phyloP scores from a whole-genome alignment of 1,140 invertebrate genomes.

The Temnothorax longispinosus region DNA sequence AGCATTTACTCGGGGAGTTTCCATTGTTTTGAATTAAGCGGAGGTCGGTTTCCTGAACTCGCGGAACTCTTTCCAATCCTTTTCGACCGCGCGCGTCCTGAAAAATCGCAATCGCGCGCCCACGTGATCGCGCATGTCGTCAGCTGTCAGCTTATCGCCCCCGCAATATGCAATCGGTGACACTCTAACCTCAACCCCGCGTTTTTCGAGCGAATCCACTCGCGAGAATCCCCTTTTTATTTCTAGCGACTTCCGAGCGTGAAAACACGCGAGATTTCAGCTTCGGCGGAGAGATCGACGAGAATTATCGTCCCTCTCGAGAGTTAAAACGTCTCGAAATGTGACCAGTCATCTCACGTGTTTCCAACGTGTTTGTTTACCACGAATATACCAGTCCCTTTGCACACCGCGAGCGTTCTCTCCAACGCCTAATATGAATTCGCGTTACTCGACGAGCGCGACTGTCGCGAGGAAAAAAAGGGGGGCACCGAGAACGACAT shows the following conservation, averaged over 20 bases:
- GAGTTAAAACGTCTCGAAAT: background rate
- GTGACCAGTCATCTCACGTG: background rate
- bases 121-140: background rate
- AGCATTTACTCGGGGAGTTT: background rate
- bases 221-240: background rate
- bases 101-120: background rate
- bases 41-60: constrained; percentile 13
- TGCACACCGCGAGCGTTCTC: background rate
- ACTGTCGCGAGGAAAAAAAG: background rate
- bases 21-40: background rate
- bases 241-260: background rate
- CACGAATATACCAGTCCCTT: background rate
- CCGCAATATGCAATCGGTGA: background rate
- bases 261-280: background rate
- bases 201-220: background rate
- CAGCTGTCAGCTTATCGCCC: background rate
- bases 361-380: background rate
- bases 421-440: background rate
- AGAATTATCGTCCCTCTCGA: background rate
- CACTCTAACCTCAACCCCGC: constrained; percentile 13
- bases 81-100: background rate
- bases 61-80: background rate
- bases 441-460: background rate
- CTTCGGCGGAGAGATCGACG: background rate
- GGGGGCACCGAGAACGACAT: too few relatives aligned